Evolutionary conservation across 2,888 invertebrate genomes (phyloP).

Genomic region (Leptinotarsa juncta): DNA sequence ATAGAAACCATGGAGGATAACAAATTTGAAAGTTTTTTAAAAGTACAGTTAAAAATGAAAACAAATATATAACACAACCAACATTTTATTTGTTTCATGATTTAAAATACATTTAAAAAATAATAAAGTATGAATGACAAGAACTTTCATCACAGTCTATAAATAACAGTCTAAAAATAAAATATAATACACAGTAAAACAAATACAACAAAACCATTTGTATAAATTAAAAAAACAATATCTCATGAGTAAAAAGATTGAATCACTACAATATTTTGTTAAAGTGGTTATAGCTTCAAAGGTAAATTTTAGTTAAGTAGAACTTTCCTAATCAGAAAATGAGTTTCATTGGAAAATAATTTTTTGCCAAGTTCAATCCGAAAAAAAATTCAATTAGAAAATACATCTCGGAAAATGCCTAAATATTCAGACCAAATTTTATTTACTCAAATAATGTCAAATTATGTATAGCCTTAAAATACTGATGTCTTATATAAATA

Average conservation of each 20-base stretch:
- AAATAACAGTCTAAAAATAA: constrained; percentile 39
- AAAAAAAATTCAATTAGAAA: not conserved
- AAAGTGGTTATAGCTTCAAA: too few species aligned
- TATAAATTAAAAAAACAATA: not conserved
- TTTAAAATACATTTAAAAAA: constrained; percentile 1
- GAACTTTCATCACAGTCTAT: constrained; percentile 47
- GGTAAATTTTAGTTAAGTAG: too few species aligned
- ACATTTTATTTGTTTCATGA: constrained; percentile 2
- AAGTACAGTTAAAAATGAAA: not conserved
- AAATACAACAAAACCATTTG: not conserved
- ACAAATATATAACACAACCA: constrained; percentile 5
- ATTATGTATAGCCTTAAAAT: not conserved
- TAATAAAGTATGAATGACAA: constrained; percentile 42
- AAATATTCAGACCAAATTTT: not conserved
- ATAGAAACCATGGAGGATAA: too few species aligned
- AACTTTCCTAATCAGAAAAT: too few species aligned
- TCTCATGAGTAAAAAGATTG: not conserved
- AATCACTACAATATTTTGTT: too few species aligned
- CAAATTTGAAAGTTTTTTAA: not conserved
- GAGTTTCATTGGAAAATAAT: too few species aligned
- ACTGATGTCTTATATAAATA: not conserved
- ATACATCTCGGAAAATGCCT: not conserved
- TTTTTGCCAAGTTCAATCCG: not conserved
- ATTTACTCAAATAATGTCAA: not conserved
- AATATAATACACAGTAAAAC: constrained; percentile 1